Percentiles rank a stretch among this genome's conserved stretches.
Evolutionary conservation across 23 tunicate genomes (phyloP).

Genomic region (Trididemnum clinides): DNA sequence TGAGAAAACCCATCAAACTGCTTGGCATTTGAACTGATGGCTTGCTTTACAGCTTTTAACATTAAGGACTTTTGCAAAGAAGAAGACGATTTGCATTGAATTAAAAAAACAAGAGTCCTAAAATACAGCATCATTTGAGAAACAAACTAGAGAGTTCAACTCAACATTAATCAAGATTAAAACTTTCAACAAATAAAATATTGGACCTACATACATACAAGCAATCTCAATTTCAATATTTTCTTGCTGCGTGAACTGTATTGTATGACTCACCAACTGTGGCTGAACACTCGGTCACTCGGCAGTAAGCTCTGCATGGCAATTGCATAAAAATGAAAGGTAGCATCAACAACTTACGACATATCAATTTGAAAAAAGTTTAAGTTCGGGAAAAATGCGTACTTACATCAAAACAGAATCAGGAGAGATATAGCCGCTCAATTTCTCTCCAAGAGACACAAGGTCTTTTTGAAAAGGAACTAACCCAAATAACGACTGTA

Average conservation of each 20-base stretch:
- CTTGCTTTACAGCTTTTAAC: conserved; percentile 35
- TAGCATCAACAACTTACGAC: too few relatives aligned
- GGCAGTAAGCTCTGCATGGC: too few relatives aligned
- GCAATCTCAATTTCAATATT: too few relatives aligned
- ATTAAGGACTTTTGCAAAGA: background rate
- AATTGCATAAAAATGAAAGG: too few relatives aligned
- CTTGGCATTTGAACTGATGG: conserved; percentile 36
- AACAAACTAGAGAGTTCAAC: background rate
- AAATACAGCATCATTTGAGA: background rate
- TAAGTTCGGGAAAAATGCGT: too few relatives aligned
- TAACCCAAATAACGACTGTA: conserved; percentile 54
- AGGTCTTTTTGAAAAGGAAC: conserved; percentile 34
- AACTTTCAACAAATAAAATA: background rate
- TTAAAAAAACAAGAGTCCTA: conserved; percentile 24
- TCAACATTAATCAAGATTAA: background rate
- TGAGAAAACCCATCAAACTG: conserved; percentile 59
- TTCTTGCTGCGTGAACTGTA: too few relatives aligned
- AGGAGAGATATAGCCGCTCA: background rate
- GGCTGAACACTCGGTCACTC: too few relatives aligned
- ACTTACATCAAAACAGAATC: conserved; percentile 34
- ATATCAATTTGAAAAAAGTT: too few relatives aligned
- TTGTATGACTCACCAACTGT: too few relatives aligned
- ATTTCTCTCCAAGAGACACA: background rate
- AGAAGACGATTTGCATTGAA: background rate
- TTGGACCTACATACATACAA: background rate